These are phyloP conservation scores for Craterocephalus amniculus DNA, from an alignment of 2,797 vertebrate genomes.

Conservation along the genomic window DNA sequence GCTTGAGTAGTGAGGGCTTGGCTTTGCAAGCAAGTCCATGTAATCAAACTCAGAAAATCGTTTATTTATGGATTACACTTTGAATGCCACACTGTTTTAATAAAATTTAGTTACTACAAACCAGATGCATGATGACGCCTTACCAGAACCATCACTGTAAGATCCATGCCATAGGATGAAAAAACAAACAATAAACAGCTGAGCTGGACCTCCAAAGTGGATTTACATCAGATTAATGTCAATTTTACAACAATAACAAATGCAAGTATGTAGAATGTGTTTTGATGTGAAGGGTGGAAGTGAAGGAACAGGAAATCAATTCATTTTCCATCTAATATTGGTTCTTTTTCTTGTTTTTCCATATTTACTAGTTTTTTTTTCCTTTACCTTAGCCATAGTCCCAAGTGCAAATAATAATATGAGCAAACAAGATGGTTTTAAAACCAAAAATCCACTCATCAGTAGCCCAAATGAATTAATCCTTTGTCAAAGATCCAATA, in stretches of 20 bases:
- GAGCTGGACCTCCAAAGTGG: not conserved
- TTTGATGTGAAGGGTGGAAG: not conserved
- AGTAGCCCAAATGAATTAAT: slow-evolving; percentile 1
- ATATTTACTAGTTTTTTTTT: not conserved
- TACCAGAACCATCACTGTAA: too few species aligned
- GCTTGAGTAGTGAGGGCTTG: not conserved
- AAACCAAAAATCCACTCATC: not conserved
- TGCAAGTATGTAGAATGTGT: not conserved
- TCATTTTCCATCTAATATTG: not conserved
- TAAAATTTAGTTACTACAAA: too few species aligned
- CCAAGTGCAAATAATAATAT: not conserved
- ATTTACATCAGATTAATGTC: not conserved
- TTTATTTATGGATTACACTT: too few species aligned
- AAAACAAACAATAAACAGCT: too few species aligned
- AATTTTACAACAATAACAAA: not conserved
- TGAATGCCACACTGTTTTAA: too few species aligned
- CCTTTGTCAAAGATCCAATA: slow-evolving; percentile 1
- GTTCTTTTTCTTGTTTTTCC: too few species aligned
- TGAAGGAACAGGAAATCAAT: not conserved
- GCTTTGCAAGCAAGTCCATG: not conserved
- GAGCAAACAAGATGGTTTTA: not conserved
- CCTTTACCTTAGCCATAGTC: not conserved
- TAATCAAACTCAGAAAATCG: not conserved
- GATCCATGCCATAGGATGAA: too few species aligned
- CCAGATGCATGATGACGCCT: too few species aligned